Percentiles rank a stretch among this genome's conserved stretches.
Conservation (phyloP, 1,140 invertebrate genomes). For the Scylla paramamosain region DNA sequence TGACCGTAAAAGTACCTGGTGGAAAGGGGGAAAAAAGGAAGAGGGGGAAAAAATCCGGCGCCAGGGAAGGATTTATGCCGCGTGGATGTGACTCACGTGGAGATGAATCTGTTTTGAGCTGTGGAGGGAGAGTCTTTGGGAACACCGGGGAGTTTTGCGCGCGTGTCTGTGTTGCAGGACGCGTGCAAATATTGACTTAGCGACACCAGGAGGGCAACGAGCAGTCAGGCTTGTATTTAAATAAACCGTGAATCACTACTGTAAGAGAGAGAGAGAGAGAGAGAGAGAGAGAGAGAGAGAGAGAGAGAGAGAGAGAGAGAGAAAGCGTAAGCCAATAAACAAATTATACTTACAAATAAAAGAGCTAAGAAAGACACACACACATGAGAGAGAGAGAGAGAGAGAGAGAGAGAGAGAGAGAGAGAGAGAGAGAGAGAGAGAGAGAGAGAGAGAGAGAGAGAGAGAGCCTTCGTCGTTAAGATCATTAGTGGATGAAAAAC, state of each 20-base stretch:
- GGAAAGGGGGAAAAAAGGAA: not conserved
- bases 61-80: not conserved
- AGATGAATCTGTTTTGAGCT: not conserved
- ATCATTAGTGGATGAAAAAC: conserved; percentile 60
- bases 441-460: too few relatives aligned
- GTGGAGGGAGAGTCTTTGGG: not conserved
- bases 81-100: not conserved
- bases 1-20: not conserved
- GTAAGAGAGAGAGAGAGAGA: not conserved
- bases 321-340: not conserved
- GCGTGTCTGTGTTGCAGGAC: not conserved
- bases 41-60: not conserved
- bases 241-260: conserved; percentile 57
- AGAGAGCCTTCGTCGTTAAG: conserved; percentile 38
- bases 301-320: conserved; percentile 20
- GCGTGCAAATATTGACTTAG: conserved; percentile 17
- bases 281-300: conserved; percentile 9
- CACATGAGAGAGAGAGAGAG: conserved; percentile 3
- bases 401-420: conserved; percentile 1
- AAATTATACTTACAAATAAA: too few relatives aligned
- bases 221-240: not conserved
- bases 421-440: not conserved
- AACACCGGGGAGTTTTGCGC: not conserved
- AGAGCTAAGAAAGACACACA: too few relatives aligned
- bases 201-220: conserved; percentile 3